Evolutionary conservation across 2,888 invertebrate species (phyloP).

Genomic region (Timema podura): DNA sequence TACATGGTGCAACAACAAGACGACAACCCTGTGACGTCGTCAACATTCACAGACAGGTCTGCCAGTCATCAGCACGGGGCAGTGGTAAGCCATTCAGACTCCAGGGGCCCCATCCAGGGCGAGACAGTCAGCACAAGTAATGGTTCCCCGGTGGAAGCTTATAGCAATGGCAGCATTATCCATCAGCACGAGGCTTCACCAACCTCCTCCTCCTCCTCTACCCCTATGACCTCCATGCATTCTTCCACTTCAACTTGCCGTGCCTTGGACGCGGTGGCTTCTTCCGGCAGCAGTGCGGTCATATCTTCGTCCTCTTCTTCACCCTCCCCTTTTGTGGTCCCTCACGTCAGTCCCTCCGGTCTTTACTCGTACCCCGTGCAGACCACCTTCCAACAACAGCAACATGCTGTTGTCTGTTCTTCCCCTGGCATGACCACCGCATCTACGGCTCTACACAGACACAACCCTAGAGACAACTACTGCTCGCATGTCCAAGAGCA

Average conservation of each 20-base stretch:
- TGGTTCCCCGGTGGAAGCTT: slow-evolving; percentile 43
- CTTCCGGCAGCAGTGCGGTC: slow-evolving; percentile 17
- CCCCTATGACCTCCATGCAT: slow-evolving; percentile 19
- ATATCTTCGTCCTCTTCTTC: slow-evolving; percentile 29
- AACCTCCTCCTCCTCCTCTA: slow-evolving; percentile 21
- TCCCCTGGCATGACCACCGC: slow-evolving; percentile 16
- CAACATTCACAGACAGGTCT: slow-evolving; percentile 50
- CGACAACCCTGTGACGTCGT: slow-evolving; percentile 62
- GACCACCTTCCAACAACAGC: slow-evolving; percentile 18
- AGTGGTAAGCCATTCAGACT: slow-evolving; percentile 13
- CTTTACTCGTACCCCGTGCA: slow-evolving; percentile 23
- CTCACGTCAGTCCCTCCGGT: slow-evolving; percentile 25
- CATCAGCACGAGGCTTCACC: slow-evolving; percentile 26
- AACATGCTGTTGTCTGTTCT: slow-evolving; percentile 15
- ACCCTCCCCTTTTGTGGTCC: slow-evolving; percentile 27
- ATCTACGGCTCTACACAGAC: not conserved
- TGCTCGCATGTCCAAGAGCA: slow-evolving; percentile 24
- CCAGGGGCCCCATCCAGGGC: slow-evolving; percentile 72
- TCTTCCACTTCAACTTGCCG: slow-evolving; percentile 17
- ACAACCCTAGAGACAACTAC: slow-evolving; percentile 16
- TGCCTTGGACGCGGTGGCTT: slow-evolving; percentile 20
- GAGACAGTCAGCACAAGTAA: slow-evolving; percentile 81
- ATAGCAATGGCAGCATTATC: slow-evolving; percentile 8
- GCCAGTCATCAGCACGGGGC: slow-evolving; percentile 18
- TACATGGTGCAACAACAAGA: slow-evolving; percentile 18